Conservation (phyloP, 2,113 vertebrate species). For the Ochotona princeps region DNA sequence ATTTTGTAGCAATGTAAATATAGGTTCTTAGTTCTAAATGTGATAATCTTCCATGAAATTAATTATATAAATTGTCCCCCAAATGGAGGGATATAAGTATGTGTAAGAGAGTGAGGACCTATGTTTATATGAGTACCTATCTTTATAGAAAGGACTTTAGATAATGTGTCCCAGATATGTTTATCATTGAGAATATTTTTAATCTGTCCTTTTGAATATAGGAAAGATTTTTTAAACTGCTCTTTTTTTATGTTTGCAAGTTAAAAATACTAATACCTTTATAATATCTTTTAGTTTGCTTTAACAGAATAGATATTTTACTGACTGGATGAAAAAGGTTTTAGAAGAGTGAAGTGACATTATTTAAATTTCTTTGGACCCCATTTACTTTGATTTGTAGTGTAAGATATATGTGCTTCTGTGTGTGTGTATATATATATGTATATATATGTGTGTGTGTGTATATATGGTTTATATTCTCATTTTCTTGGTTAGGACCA, state of each 20-base stretch:
- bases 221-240: neutral
- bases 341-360: neutral
- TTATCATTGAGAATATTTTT: neutral
- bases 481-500: conserved; percentile 87
- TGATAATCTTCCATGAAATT: neutral
- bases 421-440: no score
- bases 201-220: conserved; percentile 35
- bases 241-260: conserved; percentile 41
- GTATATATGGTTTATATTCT: neutral
- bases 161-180: neutral
- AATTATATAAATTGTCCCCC: neutral
- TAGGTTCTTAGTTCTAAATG: conserved; percentile 4
- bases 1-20: conserved; percentile 35
- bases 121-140: neutral
- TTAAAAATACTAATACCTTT: conserved; percentile 34
- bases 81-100: neutral
- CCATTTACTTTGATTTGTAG: neutral
- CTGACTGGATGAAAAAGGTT: neutral
- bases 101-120: neutral
- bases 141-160: conserved; percentile 31
- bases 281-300: neutral
- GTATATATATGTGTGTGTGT: neutral
- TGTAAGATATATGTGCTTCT: neutral
- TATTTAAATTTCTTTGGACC: neutral
- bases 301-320: neutral